phyloP scores from a whole-genome alignment of 2,797 vertebrate genomes.

The Lepus townsendii region DNA sequence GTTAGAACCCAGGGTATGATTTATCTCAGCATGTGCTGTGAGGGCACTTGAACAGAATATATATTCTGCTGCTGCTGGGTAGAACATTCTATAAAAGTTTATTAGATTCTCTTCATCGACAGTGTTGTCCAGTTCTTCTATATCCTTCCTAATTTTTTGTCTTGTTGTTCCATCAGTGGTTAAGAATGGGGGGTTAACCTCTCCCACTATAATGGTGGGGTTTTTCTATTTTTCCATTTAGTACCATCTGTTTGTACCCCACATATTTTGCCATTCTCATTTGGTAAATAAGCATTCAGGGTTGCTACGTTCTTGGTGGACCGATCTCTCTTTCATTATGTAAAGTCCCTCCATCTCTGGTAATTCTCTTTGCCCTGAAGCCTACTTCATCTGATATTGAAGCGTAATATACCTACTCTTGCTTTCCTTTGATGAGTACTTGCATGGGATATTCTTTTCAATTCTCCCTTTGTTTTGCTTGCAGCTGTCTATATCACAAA shows the following conservation, averaged over 20 bases:
- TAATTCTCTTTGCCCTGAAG: neutral
- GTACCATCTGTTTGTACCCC: neutral
- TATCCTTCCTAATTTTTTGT: neutral
- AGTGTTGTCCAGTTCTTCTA: neutral
- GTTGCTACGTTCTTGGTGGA: neutral
- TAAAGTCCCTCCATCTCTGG: neutral
- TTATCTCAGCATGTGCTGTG: neutral
- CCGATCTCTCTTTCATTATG: neutral
- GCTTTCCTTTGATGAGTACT: neutral
- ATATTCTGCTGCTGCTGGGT: neutral
- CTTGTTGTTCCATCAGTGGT: neutral
- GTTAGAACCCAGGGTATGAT: neutral
- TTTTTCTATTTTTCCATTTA: neutral
- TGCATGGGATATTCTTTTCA: neutral
- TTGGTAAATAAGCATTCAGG: neutral
- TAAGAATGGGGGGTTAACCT: neutral
- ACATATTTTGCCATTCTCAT: neutral
- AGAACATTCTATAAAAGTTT: neutral
- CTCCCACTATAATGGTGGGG: neutral
- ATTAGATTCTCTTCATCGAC: neutral
- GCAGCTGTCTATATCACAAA: neutral
- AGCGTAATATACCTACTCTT: neutral
- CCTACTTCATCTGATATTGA: neutral
- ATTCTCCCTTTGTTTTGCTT: neutral
- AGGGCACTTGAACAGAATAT: slow-evolving; percentile 24